Evolutionary conservation across 2,888 invertebrate genomes (phyloP).

Genomic region (Odontomyia ornata): DNA sequence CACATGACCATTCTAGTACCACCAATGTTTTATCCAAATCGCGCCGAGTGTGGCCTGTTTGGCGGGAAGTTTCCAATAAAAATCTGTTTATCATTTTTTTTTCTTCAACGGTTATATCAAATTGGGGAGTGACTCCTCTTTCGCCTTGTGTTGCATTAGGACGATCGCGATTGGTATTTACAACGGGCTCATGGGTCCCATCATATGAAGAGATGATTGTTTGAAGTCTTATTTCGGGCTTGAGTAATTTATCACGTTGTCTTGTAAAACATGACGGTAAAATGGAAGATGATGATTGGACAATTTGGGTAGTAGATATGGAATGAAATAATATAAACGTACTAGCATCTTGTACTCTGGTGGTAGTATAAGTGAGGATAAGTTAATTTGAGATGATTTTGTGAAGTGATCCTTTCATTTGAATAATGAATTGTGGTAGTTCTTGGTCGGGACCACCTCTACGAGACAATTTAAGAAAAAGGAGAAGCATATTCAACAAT

Average conservation of each 20-base stretch:
- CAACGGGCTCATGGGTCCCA: neutral
- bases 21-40: constrained; percentile 5
- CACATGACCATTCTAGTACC: constrained; percentile 39
- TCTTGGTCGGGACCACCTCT: neutral
- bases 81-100: too few species aligned
- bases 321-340: neutral
- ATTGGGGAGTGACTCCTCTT: too few species aligned
- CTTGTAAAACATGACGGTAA: neutral
- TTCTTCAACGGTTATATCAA: neutral
- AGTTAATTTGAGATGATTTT: constrained; percentile 23
- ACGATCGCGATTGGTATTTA: neutral
- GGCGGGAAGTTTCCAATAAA: constrained; percentile 31
- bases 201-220: neutral
- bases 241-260: neutral
- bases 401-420: constrained; percentile 8
- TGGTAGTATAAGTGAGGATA: constrained; percentile 10
- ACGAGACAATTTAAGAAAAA: too few species aligned
- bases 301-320: neutral
- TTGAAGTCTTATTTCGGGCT: neutral
- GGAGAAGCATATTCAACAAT: too few species aligned
- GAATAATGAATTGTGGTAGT: neutral
- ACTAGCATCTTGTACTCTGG: too few species aligned
- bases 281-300: constrained; percentile 18
- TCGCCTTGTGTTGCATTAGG: too few species aligned
- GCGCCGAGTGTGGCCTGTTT: neutral